Evolutionary conservation across 1,140 invertebrate species (phyloP).

Genomic region (Heterodera carotae): DNA sequence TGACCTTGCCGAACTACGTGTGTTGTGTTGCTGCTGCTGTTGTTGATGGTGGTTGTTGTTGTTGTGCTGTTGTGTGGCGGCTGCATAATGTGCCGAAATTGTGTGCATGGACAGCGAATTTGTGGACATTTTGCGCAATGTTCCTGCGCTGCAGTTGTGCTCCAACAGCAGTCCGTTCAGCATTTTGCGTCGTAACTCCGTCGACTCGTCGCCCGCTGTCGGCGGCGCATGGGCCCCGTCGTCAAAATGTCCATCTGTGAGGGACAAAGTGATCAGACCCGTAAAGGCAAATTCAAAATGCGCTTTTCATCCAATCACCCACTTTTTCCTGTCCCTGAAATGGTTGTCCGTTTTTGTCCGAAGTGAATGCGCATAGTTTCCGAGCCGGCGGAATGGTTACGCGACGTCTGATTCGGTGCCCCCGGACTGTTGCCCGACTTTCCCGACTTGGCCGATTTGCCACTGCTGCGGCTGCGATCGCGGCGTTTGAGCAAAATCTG

Average conservation of each 20-base stretch:
- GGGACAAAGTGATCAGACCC: background rate
- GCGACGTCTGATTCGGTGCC: conserved; percentile 9
- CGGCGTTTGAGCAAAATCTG: conserved; percentile 27
- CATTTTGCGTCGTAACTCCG: conserved; percentile 12
- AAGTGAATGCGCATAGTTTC: conserved; percentile 63
- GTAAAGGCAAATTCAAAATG: conserved; percentile 6
- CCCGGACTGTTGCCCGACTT: no score
- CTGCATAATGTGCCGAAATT: background rate
- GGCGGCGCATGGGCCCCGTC: background rate
- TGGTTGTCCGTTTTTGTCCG: conserved; percentile 43
- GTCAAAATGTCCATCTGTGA: background rate
- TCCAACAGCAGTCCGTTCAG: conserved; percentile 1
- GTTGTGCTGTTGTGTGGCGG: background rate
- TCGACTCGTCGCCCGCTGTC: background rate
- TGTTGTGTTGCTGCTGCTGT: background rate
- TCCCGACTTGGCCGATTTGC: conserved; percentile 20
- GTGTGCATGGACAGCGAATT: conserved; percentile 11
- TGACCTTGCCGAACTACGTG: conserved; percentile 1
- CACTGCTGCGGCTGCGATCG: conserved; percentile 16
- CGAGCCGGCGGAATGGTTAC: conserved; percentile 41
- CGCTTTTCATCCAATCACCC: background rate
- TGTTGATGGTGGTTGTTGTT: conserved; percentile 1
- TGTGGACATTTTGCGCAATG: background rate
- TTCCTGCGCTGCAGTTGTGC: background rate
- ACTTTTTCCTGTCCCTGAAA: background rate